phyloP scores from a whole-genome alignment of 2,888 invertebrate genomes.

The Drosophila ochracea region DNA sequence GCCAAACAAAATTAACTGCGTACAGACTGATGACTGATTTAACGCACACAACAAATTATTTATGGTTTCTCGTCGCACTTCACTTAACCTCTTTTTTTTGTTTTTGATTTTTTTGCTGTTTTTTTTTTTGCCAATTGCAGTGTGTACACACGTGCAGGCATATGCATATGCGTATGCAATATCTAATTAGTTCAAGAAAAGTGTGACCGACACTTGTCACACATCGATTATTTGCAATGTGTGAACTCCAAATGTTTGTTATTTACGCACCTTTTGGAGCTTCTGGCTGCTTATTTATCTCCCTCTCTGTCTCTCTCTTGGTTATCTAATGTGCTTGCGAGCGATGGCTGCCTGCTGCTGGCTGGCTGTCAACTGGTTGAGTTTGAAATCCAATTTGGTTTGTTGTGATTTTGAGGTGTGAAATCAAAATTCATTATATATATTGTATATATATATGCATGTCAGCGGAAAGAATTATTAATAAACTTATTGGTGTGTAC shows the following conservation, averaged over 20 bases:
- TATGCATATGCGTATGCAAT: neutral
- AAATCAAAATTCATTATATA: constrained; percentile 35
- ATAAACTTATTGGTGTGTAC: constrained; percentile 66
- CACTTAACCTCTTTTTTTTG: constrained; percentile 17
- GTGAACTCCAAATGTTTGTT: constrained; percentile 7
- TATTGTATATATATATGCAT: constrained; percentile 6
- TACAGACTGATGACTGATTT: constrained; percentile 38
- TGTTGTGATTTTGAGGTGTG: constrained; percentile 49
- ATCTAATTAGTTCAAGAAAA: constrained; percentile 32
- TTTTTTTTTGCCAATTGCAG: constrained; percentile 1
- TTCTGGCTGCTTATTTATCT: neutral
- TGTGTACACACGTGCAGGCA: neutral
- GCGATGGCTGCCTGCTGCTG: constrained; percentile 9
- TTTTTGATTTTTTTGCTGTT: neutral
- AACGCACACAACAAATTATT: constrained; percentile 36
- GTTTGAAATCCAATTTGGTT: constrained; percentile 36
- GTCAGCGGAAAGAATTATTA: constrained; percentile 58
- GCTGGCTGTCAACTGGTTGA: constrained; percentile 37
- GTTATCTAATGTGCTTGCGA: constrained; percentile 49
- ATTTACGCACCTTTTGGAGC: constrained; percentile 42
- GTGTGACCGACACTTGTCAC: constrained; percentile 19
- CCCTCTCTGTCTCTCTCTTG: neutral
- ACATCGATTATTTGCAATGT: constrained; percentile 46
- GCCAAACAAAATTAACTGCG: constrained; percentile 40
- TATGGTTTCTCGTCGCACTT: constrained; percentile 15